Evolutionary conservation across 2,888 invertebrate genomes (phyloP).

Genomic region (Vandiemenella viatica): DNA sequence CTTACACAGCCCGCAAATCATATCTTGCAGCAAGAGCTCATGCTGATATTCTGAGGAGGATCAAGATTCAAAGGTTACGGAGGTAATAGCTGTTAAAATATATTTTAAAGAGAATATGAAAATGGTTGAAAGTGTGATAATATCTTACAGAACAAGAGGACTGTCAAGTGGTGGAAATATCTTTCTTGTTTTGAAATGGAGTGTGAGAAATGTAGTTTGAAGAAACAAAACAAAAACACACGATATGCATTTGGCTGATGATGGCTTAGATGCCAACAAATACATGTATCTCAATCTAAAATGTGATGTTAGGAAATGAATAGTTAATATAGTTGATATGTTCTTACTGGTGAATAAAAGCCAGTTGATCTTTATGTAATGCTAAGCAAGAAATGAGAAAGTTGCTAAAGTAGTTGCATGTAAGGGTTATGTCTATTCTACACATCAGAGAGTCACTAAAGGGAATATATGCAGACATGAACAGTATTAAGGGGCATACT

Average conservation of each 20-base stretch:
- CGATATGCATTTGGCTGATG: background rate
- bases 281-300: background rate
- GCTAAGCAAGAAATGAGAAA: too few species aligned
- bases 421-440: too few species aligned
- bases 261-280: background rate
- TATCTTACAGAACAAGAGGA: too few species aligned
- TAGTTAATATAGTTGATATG: too few species aligned
- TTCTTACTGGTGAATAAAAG: too few species aligned
- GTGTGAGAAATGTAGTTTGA: background rate
- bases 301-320: background rate
- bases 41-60: conserved; percentile 28
- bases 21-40: conserved; percentile 15
- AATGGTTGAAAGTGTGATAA: background rate
- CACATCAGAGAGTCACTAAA: too few species aligned
- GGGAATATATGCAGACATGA: too few species aligned
- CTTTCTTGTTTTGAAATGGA: background rate
- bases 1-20: conserved; percentile 16
- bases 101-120: conserved; percentile 4
- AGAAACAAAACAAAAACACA: background rate
- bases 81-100: conserved; percentile 22
- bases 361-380: too few species aligned
- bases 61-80: conserved; percentile 30
- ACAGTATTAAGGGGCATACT: too few species aligned
- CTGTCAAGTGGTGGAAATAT: too few species aligned
- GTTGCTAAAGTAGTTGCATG: too few species aligned